phyloP scores from a whole-genome alignment of 2,113 vertebrate species.

The Cygnus buccinator region DNA sequence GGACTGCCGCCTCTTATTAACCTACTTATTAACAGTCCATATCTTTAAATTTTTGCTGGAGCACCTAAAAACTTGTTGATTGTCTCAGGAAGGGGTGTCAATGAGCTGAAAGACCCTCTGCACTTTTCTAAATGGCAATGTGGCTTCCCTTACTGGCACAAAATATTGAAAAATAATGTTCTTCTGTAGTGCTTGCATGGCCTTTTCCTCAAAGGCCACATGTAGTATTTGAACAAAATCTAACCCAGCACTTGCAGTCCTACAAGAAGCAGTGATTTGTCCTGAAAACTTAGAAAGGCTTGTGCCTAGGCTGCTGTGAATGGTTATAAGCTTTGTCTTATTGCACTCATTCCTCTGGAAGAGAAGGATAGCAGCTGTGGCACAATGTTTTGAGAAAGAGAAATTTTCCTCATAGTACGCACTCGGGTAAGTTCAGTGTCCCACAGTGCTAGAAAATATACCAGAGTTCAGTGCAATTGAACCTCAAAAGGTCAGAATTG shows the following conservation, averaged over 20 bases:
- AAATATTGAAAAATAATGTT: background rate
- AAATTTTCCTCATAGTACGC: background rate
- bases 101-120: background rate
- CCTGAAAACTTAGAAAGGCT: background rate
- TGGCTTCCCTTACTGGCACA: background rate
- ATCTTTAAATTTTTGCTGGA: background rate
- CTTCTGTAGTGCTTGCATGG: background rate
- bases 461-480: background rate
- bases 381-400: background rate
- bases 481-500: background rate
- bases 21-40: rapidly evolving
- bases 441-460: background rate
- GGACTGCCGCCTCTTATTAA: background rate
- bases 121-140: background rate
- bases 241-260: background rate
- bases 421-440: background rate
- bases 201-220: background rate
- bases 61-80: background rate
- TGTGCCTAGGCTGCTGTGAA: background rate
- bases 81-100: background rate
- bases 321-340: background rate
- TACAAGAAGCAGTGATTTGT: background rate
- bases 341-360: background rate
- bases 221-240: background rate
- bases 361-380: background rate